phyloP scores from a whole-genome alignment of 2,888 invertebrate genomes.

The Hymenopus coronatus region DNA sequence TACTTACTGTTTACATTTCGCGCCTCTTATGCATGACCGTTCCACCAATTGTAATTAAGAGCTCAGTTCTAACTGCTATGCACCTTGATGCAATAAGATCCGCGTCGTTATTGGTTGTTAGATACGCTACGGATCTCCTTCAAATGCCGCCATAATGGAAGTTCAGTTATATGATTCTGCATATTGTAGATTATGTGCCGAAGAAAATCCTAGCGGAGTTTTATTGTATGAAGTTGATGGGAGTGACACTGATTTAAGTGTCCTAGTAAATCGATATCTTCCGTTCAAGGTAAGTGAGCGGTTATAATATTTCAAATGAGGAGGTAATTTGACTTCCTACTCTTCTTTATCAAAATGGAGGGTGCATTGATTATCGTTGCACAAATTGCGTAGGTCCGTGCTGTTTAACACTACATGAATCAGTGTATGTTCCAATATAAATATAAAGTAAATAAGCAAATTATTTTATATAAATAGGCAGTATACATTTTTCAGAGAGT shows the following conservation, averaged over 20 bases:
- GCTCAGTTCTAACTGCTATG: neutral
- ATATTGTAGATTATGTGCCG: constrained; percentile 73
- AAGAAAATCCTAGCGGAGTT: constrained; percentile 67
- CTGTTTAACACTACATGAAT: constrained; percentile 43
- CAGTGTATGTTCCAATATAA: constrained; percentile 37
- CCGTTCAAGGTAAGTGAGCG: constrained; percentile 65
- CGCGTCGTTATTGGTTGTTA: neutral
- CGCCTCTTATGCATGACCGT: neutral
- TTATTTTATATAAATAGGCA: neutral
- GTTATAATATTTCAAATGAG: constrained; percentile 47
- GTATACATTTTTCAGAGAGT: neutral
- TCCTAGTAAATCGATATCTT: constrained; percentile 68
- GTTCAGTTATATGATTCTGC: constrained; percentile 62
- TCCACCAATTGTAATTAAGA: neutral
- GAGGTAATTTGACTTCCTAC: constrained; percentile 39
- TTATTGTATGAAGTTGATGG: constrained; percentile 59
- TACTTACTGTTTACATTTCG: neutral
- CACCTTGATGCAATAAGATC: neutral
- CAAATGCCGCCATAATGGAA: constrained; percentile 40
- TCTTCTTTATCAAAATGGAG: constrained; percentile 40
- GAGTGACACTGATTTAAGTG: constrained; percentile 60
- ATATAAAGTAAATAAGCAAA: neutral
- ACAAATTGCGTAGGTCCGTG: constrained; percentile 32
- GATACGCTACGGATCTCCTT: neutral
- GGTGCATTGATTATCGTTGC: constrained; percentile 43